Conservation (phyloP, 2,888 invertebrate genomes). For the Lumbricus terrestris region DNA sequence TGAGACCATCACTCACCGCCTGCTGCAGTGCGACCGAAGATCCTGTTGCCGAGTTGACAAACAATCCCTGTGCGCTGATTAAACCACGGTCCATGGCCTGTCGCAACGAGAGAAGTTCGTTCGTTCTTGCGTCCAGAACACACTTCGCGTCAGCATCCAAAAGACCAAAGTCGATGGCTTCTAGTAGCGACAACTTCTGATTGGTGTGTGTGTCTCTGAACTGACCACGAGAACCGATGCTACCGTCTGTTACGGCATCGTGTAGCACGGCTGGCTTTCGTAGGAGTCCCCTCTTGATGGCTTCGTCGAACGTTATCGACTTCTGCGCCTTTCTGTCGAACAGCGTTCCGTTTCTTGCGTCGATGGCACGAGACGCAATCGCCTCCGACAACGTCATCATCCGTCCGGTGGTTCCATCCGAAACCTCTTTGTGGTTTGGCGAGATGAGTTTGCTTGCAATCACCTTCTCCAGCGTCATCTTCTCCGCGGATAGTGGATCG, state of each 20-base stretch:
- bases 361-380: conserved; percentile 82
- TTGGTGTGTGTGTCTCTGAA: conserved; percentile 75
- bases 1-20: conserved; percentile 75
- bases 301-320: conserved; percentile 77
- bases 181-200: conserved; percentile 67
- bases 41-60: conserved; percentile 68
- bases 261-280: conserved; percentile 75
- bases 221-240: conserved; percentile 78
- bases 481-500: conserved; percentile 73
- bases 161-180: background rate
- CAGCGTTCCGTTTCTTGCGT: conserved; percentile 72
- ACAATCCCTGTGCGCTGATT: conserved; percentile 68
- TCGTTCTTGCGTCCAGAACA: background rate
- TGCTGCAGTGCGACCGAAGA: conserved; percentile 67
- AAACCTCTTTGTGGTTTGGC: conserved; percentile 67
- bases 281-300: conserved; percentile 71
- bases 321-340: conserved; percentile 72
- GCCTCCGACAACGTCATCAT: conserved; percentile 88
- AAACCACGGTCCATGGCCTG: conserved; percentile 83
- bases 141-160: background rate
- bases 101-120: conserved; percentile 70
- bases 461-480: conserved; percentile 69
- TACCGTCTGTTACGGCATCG: conserved; percentile 85
- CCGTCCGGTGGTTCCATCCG: conserved; percentile 59
- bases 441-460: conserved; percentile 75